Evolutionary conservation across 1,140 invertebrate genomes (phyloP), one percentile per base, ranked within the genome.

Genomic region (Rhynchophorus ferrugineus): DNA sequence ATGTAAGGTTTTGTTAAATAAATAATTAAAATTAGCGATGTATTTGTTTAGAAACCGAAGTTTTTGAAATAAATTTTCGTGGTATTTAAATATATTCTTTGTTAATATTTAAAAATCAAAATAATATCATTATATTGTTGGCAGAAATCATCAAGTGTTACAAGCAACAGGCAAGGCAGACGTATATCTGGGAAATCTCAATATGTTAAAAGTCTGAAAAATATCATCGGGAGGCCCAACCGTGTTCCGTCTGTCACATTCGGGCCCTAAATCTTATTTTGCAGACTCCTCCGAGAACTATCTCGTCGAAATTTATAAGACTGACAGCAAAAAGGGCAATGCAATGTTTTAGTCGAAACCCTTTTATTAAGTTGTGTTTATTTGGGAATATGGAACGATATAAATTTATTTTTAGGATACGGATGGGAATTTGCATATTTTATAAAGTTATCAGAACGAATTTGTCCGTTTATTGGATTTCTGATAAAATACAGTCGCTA

Each of bases 341-440:
- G 34, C 34, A 36, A 16, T 37, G 35, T 21, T 48, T 48, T 38
- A 38, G 19, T 24, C 20, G 19, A 33, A 45, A 45, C 42, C 29
- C 36, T 46, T 51, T 52, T 52, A 52, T 52, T 46, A 52, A 52
- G 50, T 52, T 52, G 43, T 52, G 43, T 52, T 52, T 52, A 52
- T 52, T 52, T 18, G 36, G 18, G 50, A 52, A 52, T 52, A 51
- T 51, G 20, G 44, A 51, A 51, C 38, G 41, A 51, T 37, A 44
- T 51, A 51, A 39, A 52, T 45, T 52, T 52, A 17, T n/a, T 45
- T 52, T 52, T 52, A 52, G 21, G 34, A 20, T 35, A 49, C 39
- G 36, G 20, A 42, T 24, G 48, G 48, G 39, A 50, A 50, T 42
- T 19, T 21, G 39, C 38, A 21, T 11, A 7, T 16, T 22, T 22